Evolutionary conservation across 2,888 invertebrate species (phyloP).

Genomic region (Oscheius sp.): DNA sequence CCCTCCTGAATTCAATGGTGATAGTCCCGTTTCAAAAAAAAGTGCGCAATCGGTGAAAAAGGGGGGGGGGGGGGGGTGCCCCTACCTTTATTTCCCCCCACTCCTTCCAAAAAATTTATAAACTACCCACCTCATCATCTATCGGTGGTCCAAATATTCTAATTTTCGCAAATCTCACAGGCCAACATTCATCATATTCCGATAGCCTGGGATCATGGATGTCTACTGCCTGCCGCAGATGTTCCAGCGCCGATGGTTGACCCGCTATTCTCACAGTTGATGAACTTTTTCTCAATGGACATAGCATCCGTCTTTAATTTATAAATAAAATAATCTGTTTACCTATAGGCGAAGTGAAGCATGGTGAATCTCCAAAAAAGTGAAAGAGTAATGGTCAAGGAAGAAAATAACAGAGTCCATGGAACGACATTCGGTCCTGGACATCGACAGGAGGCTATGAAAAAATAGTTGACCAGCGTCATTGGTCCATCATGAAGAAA

Average conservation of each 20-base stretch:
- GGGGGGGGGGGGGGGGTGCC: too few relatives aligned
- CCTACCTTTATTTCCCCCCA: too few relatives aligned
- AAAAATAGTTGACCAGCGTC: slow-evolving; percentile 68
- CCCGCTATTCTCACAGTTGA: slow-evolving; percentile 43
- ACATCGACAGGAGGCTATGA: slow-evolving; percentile 67
- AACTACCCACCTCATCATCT: slow-evolving; percentile 6
- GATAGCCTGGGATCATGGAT: slow-evolving; percentile 57
- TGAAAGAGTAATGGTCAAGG: slow-evolving; percentile 52
- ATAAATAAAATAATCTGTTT: not conserved
- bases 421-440: slow-evolving; percentile 60
- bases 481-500: slow-evolving; percentile 68
- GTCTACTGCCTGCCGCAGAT: slow-evolving; percentile 49
- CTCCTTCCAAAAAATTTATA: not conserved
- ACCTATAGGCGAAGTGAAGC: slow-evolving; percentile 66
- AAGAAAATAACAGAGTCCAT: slow-evolving; percentile 67
- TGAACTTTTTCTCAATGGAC: slow-evolving; percentile 35
- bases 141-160: slow-evolving; percentile 35
- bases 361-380: slow-evolving; percentile 67
- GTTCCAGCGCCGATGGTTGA: slow-evolving; percentile 52
- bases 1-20: too few relatives aligned
- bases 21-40: too few relatives aligned
- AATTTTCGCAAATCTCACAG: slow-evolving; percentile 60
- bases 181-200: slow-evolving; percentile 69
- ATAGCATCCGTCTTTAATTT: slow-evolving; percentile 57
- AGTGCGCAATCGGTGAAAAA: too few relatives aligned